Conservation (phyloP, 2,113 vertebrate genomes). For the Scalopus aquaticus region DNA sequence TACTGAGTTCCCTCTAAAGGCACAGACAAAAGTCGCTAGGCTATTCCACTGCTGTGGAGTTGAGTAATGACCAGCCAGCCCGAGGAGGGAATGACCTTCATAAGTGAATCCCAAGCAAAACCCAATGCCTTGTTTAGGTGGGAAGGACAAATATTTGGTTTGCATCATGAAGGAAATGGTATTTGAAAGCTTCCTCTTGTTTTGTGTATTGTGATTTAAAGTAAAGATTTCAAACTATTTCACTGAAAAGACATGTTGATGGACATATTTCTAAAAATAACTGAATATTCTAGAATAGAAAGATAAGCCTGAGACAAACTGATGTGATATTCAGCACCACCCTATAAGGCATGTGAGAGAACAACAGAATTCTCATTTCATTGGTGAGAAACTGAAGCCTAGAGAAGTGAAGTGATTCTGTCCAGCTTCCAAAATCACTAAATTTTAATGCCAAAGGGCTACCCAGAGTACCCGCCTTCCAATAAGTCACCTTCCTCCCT, state of each 20-base stretch:
- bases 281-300: background rate
- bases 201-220: background rate
- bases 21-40: background rate
- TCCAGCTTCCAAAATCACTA: background rate
- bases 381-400: background rate
- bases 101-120: background rate
- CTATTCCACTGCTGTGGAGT: background rate
- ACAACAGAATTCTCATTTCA: background rate
- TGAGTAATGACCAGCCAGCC: background rate
- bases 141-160: background rate
- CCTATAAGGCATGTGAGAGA: background rate
- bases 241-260: background rate
- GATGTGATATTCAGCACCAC: background rate
- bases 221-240: background rate
- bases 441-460: background rate
- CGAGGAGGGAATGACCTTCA: background rate
- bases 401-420: background rate
- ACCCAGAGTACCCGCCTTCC: background rate
- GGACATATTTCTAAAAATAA: background rate
- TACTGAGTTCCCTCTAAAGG: background rate
- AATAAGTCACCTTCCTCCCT: background rate
- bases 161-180: background rate
- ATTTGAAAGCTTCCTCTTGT: background rate
- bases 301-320: background rate
- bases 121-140: background rate